Evolutionary conservation across 2,113 vertebrate species (phyloP).

Genomic region (Cynoglossus semilaevis): DNA sequence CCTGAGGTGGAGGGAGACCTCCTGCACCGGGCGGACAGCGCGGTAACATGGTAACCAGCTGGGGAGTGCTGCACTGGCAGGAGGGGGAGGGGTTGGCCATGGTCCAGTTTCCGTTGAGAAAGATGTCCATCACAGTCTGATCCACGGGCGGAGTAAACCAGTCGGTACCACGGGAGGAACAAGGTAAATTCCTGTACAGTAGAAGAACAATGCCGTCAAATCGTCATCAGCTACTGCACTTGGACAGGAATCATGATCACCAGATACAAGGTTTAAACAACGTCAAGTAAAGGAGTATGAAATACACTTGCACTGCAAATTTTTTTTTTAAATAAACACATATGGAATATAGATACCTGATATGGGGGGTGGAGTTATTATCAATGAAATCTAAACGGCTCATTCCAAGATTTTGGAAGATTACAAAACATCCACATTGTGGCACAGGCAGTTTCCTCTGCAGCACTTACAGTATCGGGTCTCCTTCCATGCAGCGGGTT

Average conservation of each 20-base stretch:
- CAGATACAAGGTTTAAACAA: too few species aligned
- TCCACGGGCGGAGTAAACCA: conserved; percentile 84
- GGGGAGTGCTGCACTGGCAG: conserved; percentile 87
- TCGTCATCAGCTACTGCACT: too few species aligned
- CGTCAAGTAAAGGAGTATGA: too few species aligned
- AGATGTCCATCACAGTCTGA: conserved; percentile 79
- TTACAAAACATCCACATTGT: too few species aligned
- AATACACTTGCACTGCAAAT: too few species aligned
- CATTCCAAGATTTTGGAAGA: too few species aligned
- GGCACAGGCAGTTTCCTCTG: neutral
- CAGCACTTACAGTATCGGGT: conserved; percentile 88
- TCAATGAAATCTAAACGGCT: too few species aligned
- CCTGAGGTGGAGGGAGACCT: conserved; percentile 89
- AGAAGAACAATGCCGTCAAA: neutral
- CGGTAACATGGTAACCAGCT: conserved; percentile 86
- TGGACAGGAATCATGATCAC: too few species aligned
- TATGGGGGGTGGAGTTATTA: too few species aligned
- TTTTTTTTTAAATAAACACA: too few species aligned
- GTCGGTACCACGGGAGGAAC: conserved; percentile 56
- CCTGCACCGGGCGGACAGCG: conserved; percentile 88
- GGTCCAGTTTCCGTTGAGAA: conserved; percentile 90
- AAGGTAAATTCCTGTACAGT: conserved; percentile 69
- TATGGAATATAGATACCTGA: too few species aligned
- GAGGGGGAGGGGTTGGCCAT: conserved; percentile 91
- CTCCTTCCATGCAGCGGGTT: conserved; percentile 88